Percentiles rank a stretch among this genome's conserved stretches.
phyloP scores from a whole-genome alignment of 2,888 invertebrate genomes.

The Chymomyza procnemis region DNA sequence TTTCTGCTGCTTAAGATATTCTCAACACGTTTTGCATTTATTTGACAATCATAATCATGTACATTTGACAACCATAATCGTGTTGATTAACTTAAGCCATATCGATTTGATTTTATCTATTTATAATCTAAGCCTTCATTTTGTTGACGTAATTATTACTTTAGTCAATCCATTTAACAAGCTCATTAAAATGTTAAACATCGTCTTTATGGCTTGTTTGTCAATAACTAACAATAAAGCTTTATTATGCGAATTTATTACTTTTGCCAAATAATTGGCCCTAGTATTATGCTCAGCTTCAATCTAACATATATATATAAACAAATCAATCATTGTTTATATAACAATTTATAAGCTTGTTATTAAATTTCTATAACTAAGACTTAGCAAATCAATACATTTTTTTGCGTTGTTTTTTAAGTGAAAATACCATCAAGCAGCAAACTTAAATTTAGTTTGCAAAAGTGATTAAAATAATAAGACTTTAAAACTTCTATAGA shows the following conservation, averaged over 20 bases:
- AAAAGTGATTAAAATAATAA: background rate
- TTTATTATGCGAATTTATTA: background rate
- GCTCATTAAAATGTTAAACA: background rate
- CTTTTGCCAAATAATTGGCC: background rate
- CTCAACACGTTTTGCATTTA: too few species aligned
- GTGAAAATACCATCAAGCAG: background rate
- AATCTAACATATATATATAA: background rate
- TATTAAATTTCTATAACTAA: background rate
- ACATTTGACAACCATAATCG: too few species aligned
- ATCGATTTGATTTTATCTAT: background rate
- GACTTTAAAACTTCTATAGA: background rate
- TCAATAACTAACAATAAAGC: too few species aligned
- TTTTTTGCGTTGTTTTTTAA: background rate
- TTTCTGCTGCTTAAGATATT: too few species aligned
- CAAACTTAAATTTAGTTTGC: background rate
- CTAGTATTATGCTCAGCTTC: background rate
- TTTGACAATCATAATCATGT: too few species aligned
- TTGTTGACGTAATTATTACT: background rate
- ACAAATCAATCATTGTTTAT: background rate
- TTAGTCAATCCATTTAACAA: background rate
- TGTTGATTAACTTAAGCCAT: background rate
- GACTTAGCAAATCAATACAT: background rate
- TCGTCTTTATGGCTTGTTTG: too few species aligned
- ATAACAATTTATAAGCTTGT: background rate
- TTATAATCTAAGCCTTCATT: background rate